Base-by-base conservation (phyloP, 2,113 vertebrate genomes). In the Todiramphus chloris region DNA sequence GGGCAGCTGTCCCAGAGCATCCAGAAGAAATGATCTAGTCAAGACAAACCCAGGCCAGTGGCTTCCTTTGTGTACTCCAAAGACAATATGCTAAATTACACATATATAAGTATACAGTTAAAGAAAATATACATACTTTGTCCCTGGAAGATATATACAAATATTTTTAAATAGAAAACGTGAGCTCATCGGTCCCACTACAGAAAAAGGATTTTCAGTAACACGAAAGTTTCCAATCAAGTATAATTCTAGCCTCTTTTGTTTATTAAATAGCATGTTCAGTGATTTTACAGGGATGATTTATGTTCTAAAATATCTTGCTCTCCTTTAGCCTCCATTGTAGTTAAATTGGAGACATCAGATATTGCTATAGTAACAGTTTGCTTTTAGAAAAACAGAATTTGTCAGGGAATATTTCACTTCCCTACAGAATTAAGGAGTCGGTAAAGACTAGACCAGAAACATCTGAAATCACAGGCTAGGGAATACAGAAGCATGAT, bases 351-450 rank as follows among this genome's bases (percentile, higher is more conserved):
- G 83, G 66, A 86, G 28, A 89, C 76, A 92, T 72, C 70, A 46
- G 55, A 66, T 83, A 83, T 94, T 92, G 43, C 76, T 89, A 90
- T 94, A 95, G 94, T 56, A 95, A 95, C 90, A 93, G 77, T 55
- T 63, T 92, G 90, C 90, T 95, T 94, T 94, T 66, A 87, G 73
- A 84, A 91, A 95, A 96, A 97, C 89, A 95, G 64, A 73, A 83
- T 30, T 48, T 94, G 73, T 82, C 53, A 78, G 48, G 19, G 53
- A 85, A 44, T 75, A 41, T 91, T 95, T 95, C 60, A 78, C 94
- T 92, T 97, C 86, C 95, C 80, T 89, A 53, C 53, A 96, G 94
- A 94, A 91, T 92, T 87, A 82, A 79, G 33, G n/a, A 75, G 16
- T 4, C 87, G 27, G 66, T 94, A 79, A 91, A 89, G 74, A 89